phyloP scores from a whole-genome alignment of 2,888 invertebrate genomes.

The Sympetrum striolatum region DNA sequence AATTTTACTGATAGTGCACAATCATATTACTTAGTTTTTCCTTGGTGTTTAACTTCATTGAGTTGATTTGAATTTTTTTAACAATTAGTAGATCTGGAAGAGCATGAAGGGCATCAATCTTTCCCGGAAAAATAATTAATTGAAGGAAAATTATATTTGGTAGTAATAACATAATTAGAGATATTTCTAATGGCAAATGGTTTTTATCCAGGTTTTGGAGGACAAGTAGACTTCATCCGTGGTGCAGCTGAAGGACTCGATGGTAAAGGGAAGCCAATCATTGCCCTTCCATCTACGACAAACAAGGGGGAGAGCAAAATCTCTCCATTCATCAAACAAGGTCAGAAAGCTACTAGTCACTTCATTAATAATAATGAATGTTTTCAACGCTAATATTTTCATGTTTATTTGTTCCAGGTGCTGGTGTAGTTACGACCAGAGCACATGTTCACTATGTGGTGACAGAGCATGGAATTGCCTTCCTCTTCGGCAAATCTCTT shows the following conservation, averaged over 20 bases:
- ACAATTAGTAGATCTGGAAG: too few relatives aligned
- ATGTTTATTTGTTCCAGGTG: constrained; percentile 66
- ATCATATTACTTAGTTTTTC: too few relatives aligned
- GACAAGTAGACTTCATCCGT: constrained; percentile 92
- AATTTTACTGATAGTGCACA: too few relatives aligned
- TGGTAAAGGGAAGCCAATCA: constrained; percentile 88
- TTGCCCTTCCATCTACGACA: constrained; percentile 84
- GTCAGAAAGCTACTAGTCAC: constrained; percentile 60
- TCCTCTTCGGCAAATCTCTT: constrained; percentile 86
- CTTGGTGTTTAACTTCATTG: too few relatives aligned
- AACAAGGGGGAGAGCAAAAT: constrained; percentile 84
- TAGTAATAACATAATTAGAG: too few relatives aligned
- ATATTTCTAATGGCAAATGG: neutral
- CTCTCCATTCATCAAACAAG: constrained; percentile 78
- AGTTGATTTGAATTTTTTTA: too few relatives aligned
- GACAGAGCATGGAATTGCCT: constrained; percentile 90
- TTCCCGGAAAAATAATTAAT: neutral
- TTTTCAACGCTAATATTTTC: constrained; percentile 46
- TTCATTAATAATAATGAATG: neutral
- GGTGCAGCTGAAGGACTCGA: constrained; percentile 87
- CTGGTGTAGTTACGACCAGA: constrained; percentile 91
- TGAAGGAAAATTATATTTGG: neutral
- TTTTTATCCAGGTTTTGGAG: constrained; percentile 76
- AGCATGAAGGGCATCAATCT: too few relatives aligned
- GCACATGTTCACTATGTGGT: constrained; percentile 94